Evolutionary conservation across 2,113 vertebrate genomes (phyloP).

Genomic region (Podarcis muralis): DNA sequence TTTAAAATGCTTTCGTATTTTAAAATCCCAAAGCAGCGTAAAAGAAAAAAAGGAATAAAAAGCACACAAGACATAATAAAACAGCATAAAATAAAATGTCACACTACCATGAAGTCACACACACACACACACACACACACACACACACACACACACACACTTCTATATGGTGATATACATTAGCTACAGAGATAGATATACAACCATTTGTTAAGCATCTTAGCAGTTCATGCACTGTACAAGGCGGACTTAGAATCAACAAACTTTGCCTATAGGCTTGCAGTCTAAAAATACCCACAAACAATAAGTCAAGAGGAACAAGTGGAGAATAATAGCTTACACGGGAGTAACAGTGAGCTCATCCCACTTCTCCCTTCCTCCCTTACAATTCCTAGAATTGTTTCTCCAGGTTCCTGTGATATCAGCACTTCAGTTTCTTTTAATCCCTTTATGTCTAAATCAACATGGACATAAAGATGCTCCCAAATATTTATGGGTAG

Average conservation of each 20-base stretch:
- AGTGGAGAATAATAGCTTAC: not conserved
- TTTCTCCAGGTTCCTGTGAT: not conserved
- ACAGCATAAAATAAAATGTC: too few relatives aligned
- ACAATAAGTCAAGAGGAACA: not conserved
- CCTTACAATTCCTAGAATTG: not conserved
- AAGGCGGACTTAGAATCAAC: not conserved
- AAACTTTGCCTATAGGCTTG: not conserved
- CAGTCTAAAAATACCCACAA: not conserved
- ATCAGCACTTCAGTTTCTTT: not conserved
- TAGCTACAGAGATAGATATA: too few relatives aligned
- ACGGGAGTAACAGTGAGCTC: not conserved
- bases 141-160: too few relatives aligned
- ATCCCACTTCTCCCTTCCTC: not conserved
- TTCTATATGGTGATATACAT: too few relatives aligned
- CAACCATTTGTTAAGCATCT: too few relatives aligned
- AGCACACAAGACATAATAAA: too few relatives aligned
- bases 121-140: too few relatives aligned
- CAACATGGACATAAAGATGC: not conserved
- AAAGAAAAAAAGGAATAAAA: too few relatives aligned
- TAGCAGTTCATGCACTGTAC: too few relatives aligned
- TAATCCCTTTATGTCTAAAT: not conserved
- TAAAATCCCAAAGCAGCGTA: too few relatives aligned
- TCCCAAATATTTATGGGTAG: not conserved
- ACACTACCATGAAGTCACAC: too few relatives aligned
- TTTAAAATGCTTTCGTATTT: too few relatives aligned